Conservation (phyloP, 2,888 invertebrate genomes). For the Kuschelorhynchus macadamiae region DNA sequence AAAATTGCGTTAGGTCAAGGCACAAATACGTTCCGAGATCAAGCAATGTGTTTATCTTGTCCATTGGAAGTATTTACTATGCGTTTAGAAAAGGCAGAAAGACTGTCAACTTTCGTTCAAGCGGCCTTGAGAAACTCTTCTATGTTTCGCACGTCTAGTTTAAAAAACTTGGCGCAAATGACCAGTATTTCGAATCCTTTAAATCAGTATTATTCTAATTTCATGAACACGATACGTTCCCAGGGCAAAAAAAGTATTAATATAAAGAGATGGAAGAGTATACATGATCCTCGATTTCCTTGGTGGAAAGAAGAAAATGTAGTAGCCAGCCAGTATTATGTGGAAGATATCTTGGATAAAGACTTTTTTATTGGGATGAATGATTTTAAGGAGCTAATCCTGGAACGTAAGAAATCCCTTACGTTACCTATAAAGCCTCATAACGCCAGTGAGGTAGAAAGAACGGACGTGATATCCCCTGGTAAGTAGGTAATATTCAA, state of each 20-base stretch:
- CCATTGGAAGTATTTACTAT: background rate
- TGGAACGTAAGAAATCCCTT: slow-evolving; percentile 69
- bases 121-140: background rate
- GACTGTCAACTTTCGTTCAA: background rate
- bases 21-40: background rate
- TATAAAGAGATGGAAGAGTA: slow-evolving; percentile 71
- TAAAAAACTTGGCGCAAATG: slow-evolving; percentile 76
- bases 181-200: slow-evolving; percentile 64
- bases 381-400: background rate
- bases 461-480: slow-evolving; percentile 11
- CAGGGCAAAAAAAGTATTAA: slow-evolving; percentile 59
- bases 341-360: background rate
- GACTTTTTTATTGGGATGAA: background rate
- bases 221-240: background rate
- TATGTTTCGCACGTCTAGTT: slow-evolving; percentile 66
- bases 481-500: slow-evolving; percentile 1
- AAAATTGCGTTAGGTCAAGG: too few species aligned
- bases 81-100: background rate
- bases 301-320: slow-evolving; percentile 80
- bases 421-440: slow-evolving; percentile 78
- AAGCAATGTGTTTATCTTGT: background rate
- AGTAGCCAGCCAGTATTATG: slow-evolving; percentile 36
- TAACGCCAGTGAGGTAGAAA: slow-evolving; percentile 26
- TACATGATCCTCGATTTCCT: slow-evolving; percentile 85
- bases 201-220: slow-evolving; percentile 50